Evolutionary conservation across 2,888 invertebrate species (phyloP), one percentile per base, ranked within the genome.

Genomic region (Platycnemis pennipes): DNA sequence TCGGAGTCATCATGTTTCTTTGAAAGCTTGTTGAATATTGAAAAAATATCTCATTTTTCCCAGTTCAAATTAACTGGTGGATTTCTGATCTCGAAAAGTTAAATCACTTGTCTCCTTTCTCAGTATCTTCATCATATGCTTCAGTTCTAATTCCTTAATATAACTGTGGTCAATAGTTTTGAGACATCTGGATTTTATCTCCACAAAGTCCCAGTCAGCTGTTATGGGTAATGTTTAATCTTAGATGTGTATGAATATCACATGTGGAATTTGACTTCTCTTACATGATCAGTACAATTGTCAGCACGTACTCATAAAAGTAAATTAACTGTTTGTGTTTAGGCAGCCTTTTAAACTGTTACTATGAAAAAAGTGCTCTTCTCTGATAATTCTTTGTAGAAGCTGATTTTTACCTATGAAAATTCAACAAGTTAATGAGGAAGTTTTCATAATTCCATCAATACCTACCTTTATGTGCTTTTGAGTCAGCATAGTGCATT

Each of bases 331-430:
- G 31, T 63, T 91, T 91, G 63, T 91, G 91, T 91, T 63, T 42
- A 53, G 91, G 63, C 63, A 91, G 91, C 91, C 63, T 91, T 44
- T 69, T 45, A 63, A 91, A 63, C 63, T 91, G 91, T 69, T 91
- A 91, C 91, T 91, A 44, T 91, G 91, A 69, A 91, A 91, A 91
- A 69, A 91, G 69, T 69, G 91, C 91, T 91, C 91, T 63, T 91
- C 63, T 91, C 91, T 69, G 91, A 91, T 44, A 91, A 91, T 63
- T 91, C 91, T 69, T 91, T 69, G 91, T 91, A 91, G 91, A 44
- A 63, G 56, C 44, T 89, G 89, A 89, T 56, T 89, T 89, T 89
- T 91, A 56, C 45, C 63, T 63, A 44, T 44, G 44, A 69, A 63
- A 91, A 45, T 63, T 56, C 44, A 63, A 91, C 69, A 69, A 56